Evolutionary conservation across 2,113 vertebrate species (phyloP), one percentile per base, ranked within the genome.

Genomic region (Sylvilagus bachmani): DNA sequence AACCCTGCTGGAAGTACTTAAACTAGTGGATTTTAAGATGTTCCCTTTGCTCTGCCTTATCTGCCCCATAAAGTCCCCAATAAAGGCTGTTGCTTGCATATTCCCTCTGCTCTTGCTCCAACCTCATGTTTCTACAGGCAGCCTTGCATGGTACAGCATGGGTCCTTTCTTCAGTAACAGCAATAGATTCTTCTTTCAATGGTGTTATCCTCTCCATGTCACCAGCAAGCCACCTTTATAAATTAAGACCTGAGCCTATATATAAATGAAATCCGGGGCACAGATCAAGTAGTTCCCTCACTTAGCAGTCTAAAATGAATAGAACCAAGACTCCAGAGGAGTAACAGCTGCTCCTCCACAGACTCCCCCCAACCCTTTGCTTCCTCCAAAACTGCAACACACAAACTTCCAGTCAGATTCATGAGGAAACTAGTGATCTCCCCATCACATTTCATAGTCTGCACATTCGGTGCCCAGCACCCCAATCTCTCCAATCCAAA

Each of bases 111-210:
- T 12, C 53, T 22, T 49, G 17, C 33, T 89, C 9, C 25, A 89
- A 22, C 3, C 17, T 67, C 17, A 7, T 36, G 24, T 29, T 27
- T 74, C 24, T 16, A 29, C 21, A 4, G 3, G 13, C 13, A n/a
- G 8, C 24, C 62, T 38, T 24, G 2, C 13, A 22, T 6, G 25
- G 3, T 3, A 2, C 1, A 31, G 6, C 24, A 19, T 29, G 38
- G 38, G 29, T 62, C 22, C 17, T 17, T 93, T 78, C 69, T 53
- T 17, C 44, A 55, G 16, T 64, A 2, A 29, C n/a, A 64, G 36
- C n/a, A 77, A 6, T 51, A 33, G 8, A 38, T 33, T 64, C 33
- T 93, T 66, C 53, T 86, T 85, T 61, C 14, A 51, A 17, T 21
- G 36, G 14, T 36, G 27, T 49, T 91, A 17, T 11, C 10, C 14